phyloP scores from a whole-genome alignment of 2,113 vertebrate genomes.

The Butastur rufipennis region DNA sequence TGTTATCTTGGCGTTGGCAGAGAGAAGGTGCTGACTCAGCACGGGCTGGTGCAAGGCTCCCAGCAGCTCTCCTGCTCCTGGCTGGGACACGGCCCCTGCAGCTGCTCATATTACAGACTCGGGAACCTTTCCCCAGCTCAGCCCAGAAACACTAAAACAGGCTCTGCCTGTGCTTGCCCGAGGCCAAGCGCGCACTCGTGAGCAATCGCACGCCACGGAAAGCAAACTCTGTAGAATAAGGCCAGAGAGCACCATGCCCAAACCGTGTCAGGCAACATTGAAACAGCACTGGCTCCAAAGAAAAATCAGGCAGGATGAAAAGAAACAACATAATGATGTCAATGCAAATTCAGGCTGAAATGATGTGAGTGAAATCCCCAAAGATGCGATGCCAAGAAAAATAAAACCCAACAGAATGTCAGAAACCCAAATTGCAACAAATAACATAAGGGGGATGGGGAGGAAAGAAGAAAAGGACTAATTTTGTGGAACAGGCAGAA shows the following conservation, averaged over 20 bases:
- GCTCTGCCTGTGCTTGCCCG: neutral
- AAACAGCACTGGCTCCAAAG: accelerated
- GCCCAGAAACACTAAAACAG: neutral
- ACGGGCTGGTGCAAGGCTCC: neutral
- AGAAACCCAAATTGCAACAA: constrained; percentile 4
- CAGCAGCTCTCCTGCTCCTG: neutral
- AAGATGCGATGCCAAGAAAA: constrained; percentile 17
- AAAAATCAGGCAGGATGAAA: neutral
- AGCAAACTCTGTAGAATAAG: neutral
- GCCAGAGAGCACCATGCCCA: neutral
- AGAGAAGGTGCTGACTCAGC: neutral
- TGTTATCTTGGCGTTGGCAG: neutral
- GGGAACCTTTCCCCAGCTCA: neutral
- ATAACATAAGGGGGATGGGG: accelerated
- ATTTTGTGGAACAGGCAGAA: neutral
- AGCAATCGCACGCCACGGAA: accelerated
- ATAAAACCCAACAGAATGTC: neutral
- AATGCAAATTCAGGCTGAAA: neutral
- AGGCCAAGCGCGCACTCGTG: neutral
- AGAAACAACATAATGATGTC: neutral
- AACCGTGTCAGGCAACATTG: neutral
- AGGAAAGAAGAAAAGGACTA: neutral
- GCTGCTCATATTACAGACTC: accelerated
- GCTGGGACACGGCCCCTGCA: neutral
- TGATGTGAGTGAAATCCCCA: constrained; percentile 34